These are phyloP conservation scores for Schizaphis graminum DNA, from an alignment of 2,888 invertebrate genomes.

Conservation along the genomic window DNA sequence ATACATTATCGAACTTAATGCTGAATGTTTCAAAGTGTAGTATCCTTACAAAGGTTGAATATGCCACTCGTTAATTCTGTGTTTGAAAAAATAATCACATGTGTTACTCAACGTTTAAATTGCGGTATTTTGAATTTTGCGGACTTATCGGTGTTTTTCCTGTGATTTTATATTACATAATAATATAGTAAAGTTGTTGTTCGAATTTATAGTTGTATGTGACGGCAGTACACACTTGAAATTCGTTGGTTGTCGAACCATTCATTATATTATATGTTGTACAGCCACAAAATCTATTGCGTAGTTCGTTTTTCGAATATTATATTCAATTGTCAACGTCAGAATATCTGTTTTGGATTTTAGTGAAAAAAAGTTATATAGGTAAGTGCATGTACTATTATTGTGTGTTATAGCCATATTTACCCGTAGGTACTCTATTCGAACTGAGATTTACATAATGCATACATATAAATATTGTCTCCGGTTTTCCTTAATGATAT, in stretches of 20 bases:
- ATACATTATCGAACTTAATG: not conserved
- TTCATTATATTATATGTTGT: not conserved
- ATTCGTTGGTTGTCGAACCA: not conserved
- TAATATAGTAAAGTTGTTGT: not conserved
- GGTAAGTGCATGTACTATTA: not conserved
- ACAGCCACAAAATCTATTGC: not conserved
- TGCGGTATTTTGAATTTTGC: not conserved
- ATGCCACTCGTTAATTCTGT: not conserved
- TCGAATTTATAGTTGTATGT: not conserved
- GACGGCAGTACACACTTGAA: constrained; percentile 12
- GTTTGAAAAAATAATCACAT: not conserved
- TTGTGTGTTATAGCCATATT: not conserved
- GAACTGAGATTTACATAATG: not conserved
- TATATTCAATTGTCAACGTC: constrained; percentile 21
- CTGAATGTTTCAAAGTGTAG: not conserved
- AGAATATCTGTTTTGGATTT: constrained; percentile 40
- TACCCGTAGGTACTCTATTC: not conserved
- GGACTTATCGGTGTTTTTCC: not conserved
- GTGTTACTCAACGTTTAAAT: not conserved
- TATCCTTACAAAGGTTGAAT: not conserved
- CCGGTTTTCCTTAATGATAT: not conserved
- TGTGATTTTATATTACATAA: not conserved
- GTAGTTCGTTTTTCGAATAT: not conserved
- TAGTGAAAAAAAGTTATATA: not conserved
- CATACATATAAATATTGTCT: not conserved